Evolutionary conservation across 2,888 invertebrate species (phyloP).

Genomic region (Metellina segmentata): DNA sequence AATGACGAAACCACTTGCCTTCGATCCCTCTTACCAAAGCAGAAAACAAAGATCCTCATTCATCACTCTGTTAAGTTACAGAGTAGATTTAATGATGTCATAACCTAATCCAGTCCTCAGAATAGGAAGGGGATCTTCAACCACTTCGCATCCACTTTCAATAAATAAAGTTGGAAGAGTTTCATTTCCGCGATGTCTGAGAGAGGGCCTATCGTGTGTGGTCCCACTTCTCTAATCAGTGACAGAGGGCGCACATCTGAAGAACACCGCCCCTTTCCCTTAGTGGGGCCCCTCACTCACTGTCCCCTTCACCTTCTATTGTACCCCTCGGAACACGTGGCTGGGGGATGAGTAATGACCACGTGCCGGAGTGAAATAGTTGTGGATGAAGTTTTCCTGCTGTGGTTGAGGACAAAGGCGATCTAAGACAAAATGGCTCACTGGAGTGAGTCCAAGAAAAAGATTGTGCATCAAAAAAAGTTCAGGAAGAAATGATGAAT

Average conservation of each 20-base stretch:
- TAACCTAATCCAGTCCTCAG: too few relatives aligned
- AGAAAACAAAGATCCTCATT: too few relatives aligned
- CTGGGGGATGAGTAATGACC: slow-evolving; percentile 11
- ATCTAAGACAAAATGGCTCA: too few relatives aligned
- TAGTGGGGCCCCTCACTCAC: background rate
- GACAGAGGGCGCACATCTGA: background rate
- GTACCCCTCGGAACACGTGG: background rate
- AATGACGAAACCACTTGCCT: too few relatives aligned
- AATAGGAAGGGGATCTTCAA: background rate
- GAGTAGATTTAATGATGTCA: too few relatives aligned
- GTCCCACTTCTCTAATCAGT: slow-evolving; percentile 30
- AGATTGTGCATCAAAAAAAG: too few relatives aligned
- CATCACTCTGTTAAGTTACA: too few relatives aligned
- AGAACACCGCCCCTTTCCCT: background rate
- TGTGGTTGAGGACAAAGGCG: too few relatives aligned
- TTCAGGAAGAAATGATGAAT: too few relatives aligned
- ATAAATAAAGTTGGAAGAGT: slow-evolving; percentile 16
- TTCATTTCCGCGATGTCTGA: slow-evolving; percentile 20
- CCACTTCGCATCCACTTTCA: background rate
- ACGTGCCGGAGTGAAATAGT: background rate
- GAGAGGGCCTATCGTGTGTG: slow-evolving; percentile 24
- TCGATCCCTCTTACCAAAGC: too few relatives aligned
- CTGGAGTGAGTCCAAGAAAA: too few relatives aligned
- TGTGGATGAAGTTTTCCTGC: too few relatives aligned
- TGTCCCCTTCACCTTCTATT: background rate